These are phyloP conservation scores for Gymnocephalus cernua DNA, from an alignment of 2,113 vertebrate genomes.

Conservation along the genomic window DNA sequence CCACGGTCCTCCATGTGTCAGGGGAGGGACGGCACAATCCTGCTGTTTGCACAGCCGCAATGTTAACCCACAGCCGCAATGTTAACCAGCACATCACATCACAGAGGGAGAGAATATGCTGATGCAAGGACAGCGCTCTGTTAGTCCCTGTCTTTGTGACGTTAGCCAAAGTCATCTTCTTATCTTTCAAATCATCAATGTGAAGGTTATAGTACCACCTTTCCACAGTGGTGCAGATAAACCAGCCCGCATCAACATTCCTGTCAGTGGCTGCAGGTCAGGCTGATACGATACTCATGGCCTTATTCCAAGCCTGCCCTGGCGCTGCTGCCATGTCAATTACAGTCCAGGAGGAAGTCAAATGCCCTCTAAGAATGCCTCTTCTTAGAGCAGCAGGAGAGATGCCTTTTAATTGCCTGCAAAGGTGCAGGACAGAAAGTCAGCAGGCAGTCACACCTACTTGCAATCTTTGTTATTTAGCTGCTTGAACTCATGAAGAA, in stretches of 20 bases:
- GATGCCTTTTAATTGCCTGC: conserved; percentile 58
- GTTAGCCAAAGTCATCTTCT: conserved; percentile 73
- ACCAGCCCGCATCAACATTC: conserved; percentile 73
- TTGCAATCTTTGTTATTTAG: conserved; percentile 25
- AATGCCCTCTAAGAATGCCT: conserved; percentile 61
- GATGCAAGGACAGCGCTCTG: conserved; percentile 43
- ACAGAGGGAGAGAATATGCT: conserved; percentile 38
- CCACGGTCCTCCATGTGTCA: conserved; percentile 20
- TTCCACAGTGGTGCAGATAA: conserved; percentile 59
- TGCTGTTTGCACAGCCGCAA: conserved; percentile 41
- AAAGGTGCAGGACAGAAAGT: conserved; percentile 30
- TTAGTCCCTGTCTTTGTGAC: conserved; percentile 34
- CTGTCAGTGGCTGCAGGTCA: conserved; percentile 66
- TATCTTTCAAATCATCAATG: conserved; percentile 67
- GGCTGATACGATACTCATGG: conserved; percentile 63
- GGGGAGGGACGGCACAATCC: conserved; percentile 32
- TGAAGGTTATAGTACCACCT: conserved; percentile 62
- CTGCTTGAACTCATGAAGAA: conserved; percentile 4
- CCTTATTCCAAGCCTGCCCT: conserved; percentile 64
- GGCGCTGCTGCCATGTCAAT: conserved; percentile 37
- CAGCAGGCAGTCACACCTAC: not conserved
- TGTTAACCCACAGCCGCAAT: conserved; percentile 7
- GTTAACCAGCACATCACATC: conserved; percentile 11
- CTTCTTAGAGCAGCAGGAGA: conserved; percentile 38
- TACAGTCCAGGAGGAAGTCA: conserved; percentile 50